Base-by-base conservation (phyloP, 2,113 vertebrate genomes). In the Stercorarius parasiticus region DNA sequence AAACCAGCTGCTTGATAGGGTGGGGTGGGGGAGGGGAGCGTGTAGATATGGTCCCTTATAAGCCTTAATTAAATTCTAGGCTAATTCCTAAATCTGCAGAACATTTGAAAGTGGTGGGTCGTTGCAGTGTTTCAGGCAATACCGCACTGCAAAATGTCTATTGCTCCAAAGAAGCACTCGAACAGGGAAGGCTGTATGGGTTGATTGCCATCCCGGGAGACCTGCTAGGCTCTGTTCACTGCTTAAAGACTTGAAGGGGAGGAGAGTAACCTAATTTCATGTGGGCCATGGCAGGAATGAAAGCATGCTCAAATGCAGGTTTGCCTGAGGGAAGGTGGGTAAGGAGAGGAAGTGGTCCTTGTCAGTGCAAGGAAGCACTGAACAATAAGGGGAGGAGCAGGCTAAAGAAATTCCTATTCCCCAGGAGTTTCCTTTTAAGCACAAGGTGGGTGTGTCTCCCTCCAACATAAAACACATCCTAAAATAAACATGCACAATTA, bases 331-430 rank as follows among this genome's bases (percentile, higher is more conserved):
- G 95, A 94, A 97, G 91, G 94, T 95, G 87, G 94, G 86, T 87
- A 95, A 95, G 79, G 53, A 94, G 81, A 97, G 97, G 97, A 97
- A 97, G 83, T 6, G 0, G 84, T 97, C 74, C 87, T 96, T 97
- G 95, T 97, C 96, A 97, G 96, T 85, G 88, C 78, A 93, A 97
- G 97, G 97, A 98, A 98, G 82, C 74, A 65, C 19, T 1, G n/a
- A 97, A 97, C 97, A 97, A 97, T 98, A 95, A 96, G 71, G 97
- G 97, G 97, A 98, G 97, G 96, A 96, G 96, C 82, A 93, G 90
- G 65, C 79, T 94, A 90, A 91, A 95, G 92, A 93, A 95, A 92
- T 94, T 95, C 92, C 88, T 96, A 95, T 95, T 98, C 85, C 93
- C 93, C 86, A 71, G 87, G 91, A 96, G 95, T 94, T 97, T 97